Base-by-base conservation (phyloP, 2,797 vertebrate genomes). In the Chrosomus eos region DNA sequence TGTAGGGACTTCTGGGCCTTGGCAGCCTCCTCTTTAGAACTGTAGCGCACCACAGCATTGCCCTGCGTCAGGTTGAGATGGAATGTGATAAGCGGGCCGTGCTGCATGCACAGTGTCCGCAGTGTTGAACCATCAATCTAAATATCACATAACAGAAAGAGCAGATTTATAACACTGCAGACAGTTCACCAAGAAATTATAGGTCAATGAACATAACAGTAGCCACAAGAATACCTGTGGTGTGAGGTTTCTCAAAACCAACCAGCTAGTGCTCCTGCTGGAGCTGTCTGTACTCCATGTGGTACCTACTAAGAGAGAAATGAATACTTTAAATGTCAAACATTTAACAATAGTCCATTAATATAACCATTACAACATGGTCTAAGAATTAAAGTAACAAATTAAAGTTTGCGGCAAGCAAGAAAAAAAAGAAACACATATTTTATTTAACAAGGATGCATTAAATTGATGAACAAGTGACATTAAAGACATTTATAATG, bases 1-100 rank as follows among this genome's bases (percentile, higher is more conserved):
- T 99, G 98, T 94, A 99, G 95, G 94, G 98, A 99, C 92, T 99
- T 99, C 91, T 99, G 98, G 93, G 98, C 98, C 93, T 99, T 99
- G 88, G 97, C 96, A 13, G 98, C 97, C 86, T 99, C 98, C 48
- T 99, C 98, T 96, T 97, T 98, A 93, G 98, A 98, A 93, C 97
- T 99, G 95, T 99, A 99, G 91, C 98, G 97, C 92, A 99, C 98
- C 90, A 99, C 97, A n/a, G 97, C 97, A 43, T 98, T 98, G 90
- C 98, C 98, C 94, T 99, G 98, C 0, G 98, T 98, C 95, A 99
- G 95, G 94, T 97, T 99, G 95, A 99, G 96, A 79, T 85, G 88
- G 85, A 87, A 86, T 83, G 82, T 86, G 75, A 86, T 77, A 40
- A 86, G 81, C 23, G 84, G 85, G 87, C 98, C 98, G 7, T 99